Evolutionary conservation across 2,888 invertebrate genomes (phyloP).

Genomic region (Latheticus oryzae): DNA sequence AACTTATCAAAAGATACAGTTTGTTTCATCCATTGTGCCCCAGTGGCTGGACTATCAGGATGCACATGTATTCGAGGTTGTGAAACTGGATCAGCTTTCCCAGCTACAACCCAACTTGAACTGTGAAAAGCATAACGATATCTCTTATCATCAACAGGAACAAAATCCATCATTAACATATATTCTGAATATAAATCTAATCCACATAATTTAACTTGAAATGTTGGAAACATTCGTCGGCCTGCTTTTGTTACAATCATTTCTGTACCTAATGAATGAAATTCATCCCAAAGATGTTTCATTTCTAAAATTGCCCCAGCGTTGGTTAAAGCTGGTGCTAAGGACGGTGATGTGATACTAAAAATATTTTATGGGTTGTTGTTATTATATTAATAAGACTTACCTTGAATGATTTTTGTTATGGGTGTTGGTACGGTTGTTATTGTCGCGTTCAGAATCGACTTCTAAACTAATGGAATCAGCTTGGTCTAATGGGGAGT

Average conservation of each 20-base stretch:
- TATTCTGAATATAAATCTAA: slow-evolving; percentile 90
- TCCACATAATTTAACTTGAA: slow-evolving; percentile 88
- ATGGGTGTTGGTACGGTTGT: slow-evolving; percentile 64
- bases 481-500: slow-evolving; percentile 74
- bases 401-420: slow-evolving; percentile 60
- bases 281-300: slow-evolving; percentile 94
- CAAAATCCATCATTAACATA: slow-evolving; percentile 93
- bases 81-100: slow-evolving; percentile 93
- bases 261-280: slow-evolving; percentile 95
- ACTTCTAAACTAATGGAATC: slow-evolving; percentile 59
- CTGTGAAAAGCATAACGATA: slow-evolving; percentile 97
- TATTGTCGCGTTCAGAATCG: slow-evolving; percentile 65
- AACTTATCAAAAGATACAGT: slow-evolving; percentile 96
- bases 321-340: slow-evolving; percentile 79
- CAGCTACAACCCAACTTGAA: slow-evolving; percentile 90
- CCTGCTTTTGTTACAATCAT: slow-evolving; percentile 99
- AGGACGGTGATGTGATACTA: too few species aligned
- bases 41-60: slow-evolving; percentile 94
- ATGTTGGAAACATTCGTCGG: slow-evolving; percentile 96
- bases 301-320: slow-evolving; percentile 89
- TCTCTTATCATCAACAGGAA: slow-evolving; percentile 95
- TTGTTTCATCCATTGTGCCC: slow-evolving; percentile 97
- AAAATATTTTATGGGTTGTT: too few species aligned
- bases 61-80: slow-evolving; percentile 97
- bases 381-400: too few species aligned